Conservation (phyloP, 2,113 vertebrate species). For the Toxotes jaculatrix region DNA sequence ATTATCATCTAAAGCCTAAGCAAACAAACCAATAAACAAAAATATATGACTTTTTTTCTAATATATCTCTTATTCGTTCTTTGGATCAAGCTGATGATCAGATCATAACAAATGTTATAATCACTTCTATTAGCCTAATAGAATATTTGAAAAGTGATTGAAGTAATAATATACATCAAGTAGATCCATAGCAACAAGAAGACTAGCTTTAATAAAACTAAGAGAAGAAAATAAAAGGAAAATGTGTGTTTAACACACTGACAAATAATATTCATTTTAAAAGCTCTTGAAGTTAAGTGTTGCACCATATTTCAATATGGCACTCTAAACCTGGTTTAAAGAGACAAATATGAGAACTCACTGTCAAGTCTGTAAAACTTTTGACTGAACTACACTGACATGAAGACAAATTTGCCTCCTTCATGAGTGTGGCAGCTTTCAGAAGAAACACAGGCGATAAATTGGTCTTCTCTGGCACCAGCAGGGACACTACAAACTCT, state of each 20-base stretch:
- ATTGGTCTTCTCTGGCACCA: constrained; percentile 53
- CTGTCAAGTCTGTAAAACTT: constrained; percentile 46
- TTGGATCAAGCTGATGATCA: constrained; percentile 6
- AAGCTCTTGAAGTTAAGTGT: constrained; percentile 15
- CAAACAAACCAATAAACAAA: background rate
- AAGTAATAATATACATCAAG: constrained; percentile 19
- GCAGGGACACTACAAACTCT: constrained; percentile 58
- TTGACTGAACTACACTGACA: constrained; percentile 48
- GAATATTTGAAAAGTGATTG: constrained; percentile 24
- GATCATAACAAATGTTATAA: constrained; percentile 10
- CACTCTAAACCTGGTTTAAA: constrained; percentile 30
- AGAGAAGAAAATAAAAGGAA: background rate
- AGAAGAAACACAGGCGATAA: constrained; percentile 56
- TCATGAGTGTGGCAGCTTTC: constrained; percentile 44
- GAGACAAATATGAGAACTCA: constrained; percentile 16
- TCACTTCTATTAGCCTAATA: background rate
- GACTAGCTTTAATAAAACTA: background rate
- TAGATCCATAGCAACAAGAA: background rate
- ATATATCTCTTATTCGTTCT: background rate
- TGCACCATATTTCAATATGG: constrained; percentile 21
- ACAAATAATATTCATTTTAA: constrained; percentile 32
- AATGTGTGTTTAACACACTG: background rate
- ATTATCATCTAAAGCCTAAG: background rate
- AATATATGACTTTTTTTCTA: no score
- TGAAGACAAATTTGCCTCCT: constrained; percentile 48